phyloP scores from a whole-genome alignment of 2,888 invertebrate genomes.

The Phaedon cochleariae region DNA sequence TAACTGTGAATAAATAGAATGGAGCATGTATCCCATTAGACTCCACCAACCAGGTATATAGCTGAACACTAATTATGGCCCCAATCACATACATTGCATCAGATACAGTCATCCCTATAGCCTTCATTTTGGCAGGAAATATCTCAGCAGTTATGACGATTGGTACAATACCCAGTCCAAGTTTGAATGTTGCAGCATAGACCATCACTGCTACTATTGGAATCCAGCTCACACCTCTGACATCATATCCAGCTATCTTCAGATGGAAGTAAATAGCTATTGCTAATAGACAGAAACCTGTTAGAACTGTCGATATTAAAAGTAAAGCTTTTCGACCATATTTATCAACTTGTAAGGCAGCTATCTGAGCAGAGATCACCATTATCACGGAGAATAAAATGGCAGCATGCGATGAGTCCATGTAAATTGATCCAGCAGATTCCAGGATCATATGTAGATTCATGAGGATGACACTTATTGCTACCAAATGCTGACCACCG shows the following conservation, averaged over 20 bases:
- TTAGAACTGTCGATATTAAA: constrained; percentile 52
- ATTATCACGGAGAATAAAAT: constrained; percentile 58
- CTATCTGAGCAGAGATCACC: constrained; percentile 52
- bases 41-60: constrained; percentile 50
- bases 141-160: constrained; percentile 59
- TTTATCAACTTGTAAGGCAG: constrained; percentile 55
- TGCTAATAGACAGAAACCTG: constrained; percentile 52
- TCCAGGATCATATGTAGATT: constrained; percentile 58
- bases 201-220: constrained; percentile 57
- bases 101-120: constrained; percentile 57
- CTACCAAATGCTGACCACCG: constrained; percentile 57
- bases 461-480: constrained; percentile 60
- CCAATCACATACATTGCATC: constrained; percentile 56
- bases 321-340: constrained; percentile 57
- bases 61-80: constrained; percentile 51
- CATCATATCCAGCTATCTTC: constrained; percentile 49
- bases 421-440: constrained; percentile 55
- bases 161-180: constrained; percentile 59
- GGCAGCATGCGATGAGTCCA: constrained; percentile 51
- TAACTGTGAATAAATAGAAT: constrained; percentile 51
- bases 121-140: constrained; percentile 59
- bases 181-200: constrained; percentile 57
- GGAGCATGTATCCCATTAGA: constrained; percentile 54
- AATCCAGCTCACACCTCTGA: constrained; percentile 54
- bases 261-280: constrained; percentile 57